These are phyloP conservation scores for Platerodrilus igneus DNA, from an alignment of 2,888 invertebrate genomes.

Conservation along the genomic window DNA sequence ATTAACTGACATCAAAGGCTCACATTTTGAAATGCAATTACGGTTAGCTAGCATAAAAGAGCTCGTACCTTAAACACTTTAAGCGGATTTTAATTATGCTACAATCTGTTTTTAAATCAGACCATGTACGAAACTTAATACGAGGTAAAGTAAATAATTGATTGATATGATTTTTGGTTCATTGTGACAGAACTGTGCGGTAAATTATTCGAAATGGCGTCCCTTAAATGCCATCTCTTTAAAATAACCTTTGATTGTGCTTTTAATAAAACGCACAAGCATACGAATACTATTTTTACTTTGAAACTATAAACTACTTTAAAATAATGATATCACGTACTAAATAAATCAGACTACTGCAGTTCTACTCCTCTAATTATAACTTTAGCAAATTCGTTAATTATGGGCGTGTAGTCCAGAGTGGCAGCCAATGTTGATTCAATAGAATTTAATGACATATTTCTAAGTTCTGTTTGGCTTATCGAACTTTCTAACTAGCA, in stretches of 20 bases:
- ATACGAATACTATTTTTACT: conserved; percentile 3
- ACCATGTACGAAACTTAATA: too few species aligned
- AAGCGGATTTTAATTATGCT: too few species aligned
- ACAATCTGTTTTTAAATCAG: too few species aligned
- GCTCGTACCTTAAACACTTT: too few species aligned
- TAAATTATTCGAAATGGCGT: too few species aligned
- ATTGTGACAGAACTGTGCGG: too few species aligned
- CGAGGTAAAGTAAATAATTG: too few species aligned
- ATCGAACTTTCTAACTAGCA: background rate
- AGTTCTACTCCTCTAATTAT: conserved; percentile 11
- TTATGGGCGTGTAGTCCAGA: conserved; percentile 12
- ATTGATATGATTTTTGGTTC: too few species aligned
- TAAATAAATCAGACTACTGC: background rate
- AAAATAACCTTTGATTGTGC: conserved; percentile 3
- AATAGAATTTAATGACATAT: conserved; percentile 3
- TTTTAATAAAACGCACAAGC: conserved; percentile 1
- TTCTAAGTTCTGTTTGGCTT: conserved; percentile 4
- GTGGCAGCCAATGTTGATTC: conserved; percentile 8
- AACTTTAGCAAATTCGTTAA: conserved; percentile 14
- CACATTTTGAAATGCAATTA: too few species aligned
- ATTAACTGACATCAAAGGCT: too few species aligned
- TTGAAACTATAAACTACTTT: too few species aligned
- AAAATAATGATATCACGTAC: conserved; percentile 3
- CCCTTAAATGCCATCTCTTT: conserved; percentile 4
- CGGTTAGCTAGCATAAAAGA: too few species aligned